Percentiles rank a stretch among this genome's conserved stretches.
Conservation (phyloP, 2,113 vertebrate species). For the Dascyllus trimaculatus region DNA sequence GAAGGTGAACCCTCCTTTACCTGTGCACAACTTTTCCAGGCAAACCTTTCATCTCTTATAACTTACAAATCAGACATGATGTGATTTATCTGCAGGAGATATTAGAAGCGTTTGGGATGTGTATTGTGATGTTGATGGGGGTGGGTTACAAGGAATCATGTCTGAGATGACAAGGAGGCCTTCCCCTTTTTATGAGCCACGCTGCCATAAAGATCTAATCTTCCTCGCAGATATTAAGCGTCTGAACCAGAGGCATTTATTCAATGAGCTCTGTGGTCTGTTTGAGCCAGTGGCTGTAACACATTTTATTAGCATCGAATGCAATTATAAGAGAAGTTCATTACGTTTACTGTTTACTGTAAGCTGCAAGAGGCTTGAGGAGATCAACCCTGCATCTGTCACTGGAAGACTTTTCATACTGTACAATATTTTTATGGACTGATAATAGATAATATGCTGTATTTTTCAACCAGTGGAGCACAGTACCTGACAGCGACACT, state of each 20-base stretch:
- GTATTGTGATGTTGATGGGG: slow-evolving; percentile 7
- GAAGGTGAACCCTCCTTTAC: not conserved
- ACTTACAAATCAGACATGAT: not conserved
- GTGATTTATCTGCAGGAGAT: not conserved
- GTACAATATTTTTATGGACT: not conserved
- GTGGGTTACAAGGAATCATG: slow-evolving; percentile 10
- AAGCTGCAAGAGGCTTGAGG: slow-evolving; percentile 17
- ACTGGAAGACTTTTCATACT: not conserved
- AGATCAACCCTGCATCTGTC: slow-evolving; percentile 1
- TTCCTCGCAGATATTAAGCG: slow-evolving; percentile 30
- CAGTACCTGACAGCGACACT: no score
- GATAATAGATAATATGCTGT: slow-evolving; percentile 12
- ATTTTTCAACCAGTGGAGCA: slow-evolving; percentile 2
- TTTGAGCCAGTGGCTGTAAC: slow-evolving; percentile 43
- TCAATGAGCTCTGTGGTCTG: slow-evolving; percentile 38
- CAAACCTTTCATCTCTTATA: not conserved
- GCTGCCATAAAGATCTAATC: slow-evolving; percentile 18
- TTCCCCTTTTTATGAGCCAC: slow-evolving; percentile 25
- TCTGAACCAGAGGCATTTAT: slow-evolving; percentile 32
- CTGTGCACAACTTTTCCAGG: not conserved
- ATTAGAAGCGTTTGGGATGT: slow-evolving; percentile 9
- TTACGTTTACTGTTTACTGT: slow-evolving; percentile 32
- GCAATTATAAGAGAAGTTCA: slow-evolving; percentile 24
- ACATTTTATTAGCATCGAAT: slow-evolving; percentile 32
- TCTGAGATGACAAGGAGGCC: slow-evolving; percentile 11